Evolutionary conservation across 2,888 invertebrate species (phyloP), one percentile per base, ranked within the genome.

Genomic region (Octodonta nipae): DNA sequence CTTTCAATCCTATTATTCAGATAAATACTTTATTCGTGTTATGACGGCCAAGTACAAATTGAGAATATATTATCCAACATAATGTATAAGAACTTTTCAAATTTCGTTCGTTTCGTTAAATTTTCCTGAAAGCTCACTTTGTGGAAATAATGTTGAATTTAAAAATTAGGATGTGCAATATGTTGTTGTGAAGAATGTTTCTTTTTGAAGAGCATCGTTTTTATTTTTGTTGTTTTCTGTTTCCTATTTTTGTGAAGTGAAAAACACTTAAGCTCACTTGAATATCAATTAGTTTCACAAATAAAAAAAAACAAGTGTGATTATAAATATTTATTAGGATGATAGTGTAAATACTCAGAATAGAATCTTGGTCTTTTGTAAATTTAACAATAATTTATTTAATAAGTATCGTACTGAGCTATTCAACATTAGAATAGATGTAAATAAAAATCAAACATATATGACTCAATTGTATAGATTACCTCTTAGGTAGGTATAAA

Each of bases 251-350:
- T 42, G 43, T 44, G 45, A 49, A 49, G 47, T 48, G 46, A 47
- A n/a, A n/a, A n/a, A n/a, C n/a, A n/a, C n/a, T n/a, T n/a, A n/a
- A n/a, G n/a, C n/a, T n/a, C n/a, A n/a, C n/a, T n/a, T n/a, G n/a
- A n/a, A n/a, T n/a, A n/a, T n/a, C n/a, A n/a, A n/a, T n/a, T n/a
- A n/a, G n/a, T n/a, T n/a, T n/a, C n/a, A n/a, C n/a, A n/a, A n/a
- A n/a, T n/a, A 47, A 38, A 41, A 38, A 44, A 45, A 57, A 55
- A 52, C 48, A 60, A 57, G 59, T 60, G 59, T 60, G 59, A 58
- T 59, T 56, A 52, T 46, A 42, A 15, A n/a, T 27, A 27, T 10
- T 51, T 53, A 41, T 43, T 45, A 46, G 43, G 40, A 28, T 32
- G 49, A 20, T 49, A 49, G 51, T 60, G 58, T 58, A 59, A 47